These are phyloP conservation scores for Myotis vivesi DNA, from an alignment of 2,797 vertebrate genomes.

Conservation along the genomic window DNA sequence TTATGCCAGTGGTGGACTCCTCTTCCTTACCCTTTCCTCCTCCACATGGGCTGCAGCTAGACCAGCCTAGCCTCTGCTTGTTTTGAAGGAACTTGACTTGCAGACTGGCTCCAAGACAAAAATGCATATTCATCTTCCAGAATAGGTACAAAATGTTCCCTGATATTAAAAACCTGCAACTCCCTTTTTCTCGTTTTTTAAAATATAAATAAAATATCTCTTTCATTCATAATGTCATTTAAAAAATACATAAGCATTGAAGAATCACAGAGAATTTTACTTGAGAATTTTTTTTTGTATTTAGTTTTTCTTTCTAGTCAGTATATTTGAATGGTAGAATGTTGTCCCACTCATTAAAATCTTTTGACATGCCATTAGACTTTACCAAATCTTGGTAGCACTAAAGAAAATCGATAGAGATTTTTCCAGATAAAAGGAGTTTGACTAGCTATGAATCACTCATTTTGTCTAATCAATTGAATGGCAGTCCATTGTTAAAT, in stretches of 20 bases:
- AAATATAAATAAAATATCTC: background rate
- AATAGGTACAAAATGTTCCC: constrained; percentile 69
- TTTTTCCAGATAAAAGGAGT: background rate
- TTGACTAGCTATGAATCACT: background rate
- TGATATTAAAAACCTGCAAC: constrained; percentile 51
- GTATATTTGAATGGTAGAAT: constrained; percentile 8
- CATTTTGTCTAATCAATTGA: constrained; percentile 37
- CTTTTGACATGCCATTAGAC: background rate
- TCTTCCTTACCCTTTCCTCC: background rate
- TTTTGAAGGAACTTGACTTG: constrained; percentile 48
- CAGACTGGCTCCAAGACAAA: constrained; percentile 36
- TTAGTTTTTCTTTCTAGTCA: constrained; percentile 1
- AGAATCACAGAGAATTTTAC: constrained; percentile 1
- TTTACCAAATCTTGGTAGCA: background rate
- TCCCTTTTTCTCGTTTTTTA: background rate
- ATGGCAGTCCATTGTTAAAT: constrained; percentile 40
- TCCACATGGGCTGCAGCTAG: background rate
- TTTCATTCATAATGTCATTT: background rate
- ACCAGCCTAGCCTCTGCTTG: background rate
- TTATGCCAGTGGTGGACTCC: constrained; percentile 4
- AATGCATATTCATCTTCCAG: background rate
- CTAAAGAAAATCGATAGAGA: constrained; percentile 16
- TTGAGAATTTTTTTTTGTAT: background rate
- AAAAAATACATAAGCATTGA: background rate
- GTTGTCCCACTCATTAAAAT: constrained; percentile 15